Percentiles rank a stretch among this genome's conserved stretches.
Evolutionary conservation across 2,113 vertebrate species (phyloP).

Genomic region (Verasper variegatus): DNA sequence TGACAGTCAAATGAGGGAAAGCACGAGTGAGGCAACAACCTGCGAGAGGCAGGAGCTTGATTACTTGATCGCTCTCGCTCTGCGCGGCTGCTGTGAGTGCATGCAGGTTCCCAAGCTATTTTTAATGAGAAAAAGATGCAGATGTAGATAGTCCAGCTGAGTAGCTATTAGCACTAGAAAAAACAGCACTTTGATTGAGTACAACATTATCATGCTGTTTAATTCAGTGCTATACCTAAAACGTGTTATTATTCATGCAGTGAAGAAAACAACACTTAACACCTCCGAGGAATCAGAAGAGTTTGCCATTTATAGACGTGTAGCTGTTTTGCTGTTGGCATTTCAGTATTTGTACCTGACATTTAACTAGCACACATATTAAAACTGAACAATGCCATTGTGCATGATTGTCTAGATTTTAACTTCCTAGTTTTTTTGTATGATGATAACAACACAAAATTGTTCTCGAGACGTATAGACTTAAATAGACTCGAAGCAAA

Average conservation of each 20-base stretch:
- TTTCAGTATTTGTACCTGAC: conserved; percentile 18
- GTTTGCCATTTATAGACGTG: conserved; percentile 29
- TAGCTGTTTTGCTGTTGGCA: conserved; percentile 17
- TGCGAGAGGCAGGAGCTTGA: conserved; percentile 64
- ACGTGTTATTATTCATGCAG: conserved; percentile 44
- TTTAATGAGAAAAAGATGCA: conserved; percentile 78
- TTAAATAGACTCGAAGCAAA: neutral
- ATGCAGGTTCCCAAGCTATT: conserved; percentile 56
- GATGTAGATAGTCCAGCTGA: conserved; percentile 61
- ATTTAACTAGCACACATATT: conserved; percentile 11
- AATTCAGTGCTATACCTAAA: conserved; percentile 44
- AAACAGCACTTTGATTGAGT: conserved; percentile 30
- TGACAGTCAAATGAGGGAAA: conserved; percentile 72
- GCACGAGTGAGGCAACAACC: conserved; percentile 58
- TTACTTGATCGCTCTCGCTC: conserved; percentile 58
- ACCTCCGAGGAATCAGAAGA: conserved; percentile 37
- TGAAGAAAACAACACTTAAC: conserved; percentile 41
- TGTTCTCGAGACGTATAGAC: neutral
- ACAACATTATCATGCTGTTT: conserved; percentile 46
- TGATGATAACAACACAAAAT: neutral
- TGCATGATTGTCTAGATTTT: neutral
- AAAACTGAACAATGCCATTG: neutral
- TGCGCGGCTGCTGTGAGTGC: conserved; percentile 46
- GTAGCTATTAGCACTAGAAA: conserved; percentile 54
- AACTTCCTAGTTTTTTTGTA: conserved; percentile 17